phyloP scores from a whole-genome alignment of 2,888 invertebrate species.

The Agonum fuliginosum region DNA sequence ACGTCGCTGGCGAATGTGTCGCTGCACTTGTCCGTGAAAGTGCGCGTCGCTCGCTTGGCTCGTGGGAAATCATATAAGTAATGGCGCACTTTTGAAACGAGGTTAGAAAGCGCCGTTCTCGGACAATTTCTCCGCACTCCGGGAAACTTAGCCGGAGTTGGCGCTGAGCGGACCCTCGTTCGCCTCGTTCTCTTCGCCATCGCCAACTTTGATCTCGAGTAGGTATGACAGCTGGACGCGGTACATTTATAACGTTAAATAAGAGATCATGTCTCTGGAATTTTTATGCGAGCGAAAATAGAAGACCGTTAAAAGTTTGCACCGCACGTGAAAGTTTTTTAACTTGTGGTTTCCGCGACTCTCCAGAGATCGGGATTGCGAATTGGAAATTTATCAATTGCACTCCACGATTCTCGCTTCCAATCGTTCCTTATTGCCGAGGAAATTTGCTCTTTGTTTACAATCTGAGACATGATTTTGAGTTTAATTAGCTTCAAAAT shows the following conservation, averaged over 20 bases:
- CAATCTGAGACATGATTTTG: no score
- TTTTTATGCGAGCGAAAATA: constrained; percentile 53
- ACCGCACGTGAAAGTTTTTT: constrained; percentile 43
- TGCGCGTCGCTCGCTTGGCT: constrained; percentile 20
- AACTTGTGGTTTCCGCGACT: constrained; percentile 15
- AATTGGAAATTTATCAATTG: constrained; percentile 45
- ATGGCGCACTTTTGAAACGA: constrained; percentile 59
- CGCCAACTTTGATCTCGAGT: constrained; percentile 54
- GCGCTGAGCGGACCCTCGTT: neutral
- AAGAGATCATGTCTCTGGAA: constrained; percentile 55
- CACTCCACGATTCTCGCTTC: constrained; percentile 3
- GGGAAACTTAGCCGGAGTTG: constrained; percentile 18
- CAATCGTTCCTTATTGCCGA: neutral
- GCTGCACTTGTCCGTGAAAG: constrained; percentile 50
- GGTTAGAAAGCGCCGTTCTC: constrained; percentile 44
- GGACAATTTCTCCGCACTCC: constrained; percentile 53
- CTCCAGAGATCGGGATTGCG: neutral
- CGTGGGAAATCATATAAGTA: constrained; percentile 60
- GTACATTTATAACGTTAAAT: constrained; percentile 60
- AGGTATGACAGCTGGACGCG: constrained; percentile 58
- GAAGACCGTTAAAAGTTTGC: constrained; percentile 51
- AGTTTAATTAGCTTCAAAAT: no score
- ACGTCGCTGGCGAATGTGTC: neutral
- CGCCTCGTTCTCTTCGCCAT: no score
- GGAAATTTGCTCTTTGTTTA: neutral